A percentile compares a stretch with the other conserved stretches of the same genome.
Evolutionary conservation across 2,888 invertebrate genomes (phyloP).

Genomic region (Parochlus steinenii): DNA sequence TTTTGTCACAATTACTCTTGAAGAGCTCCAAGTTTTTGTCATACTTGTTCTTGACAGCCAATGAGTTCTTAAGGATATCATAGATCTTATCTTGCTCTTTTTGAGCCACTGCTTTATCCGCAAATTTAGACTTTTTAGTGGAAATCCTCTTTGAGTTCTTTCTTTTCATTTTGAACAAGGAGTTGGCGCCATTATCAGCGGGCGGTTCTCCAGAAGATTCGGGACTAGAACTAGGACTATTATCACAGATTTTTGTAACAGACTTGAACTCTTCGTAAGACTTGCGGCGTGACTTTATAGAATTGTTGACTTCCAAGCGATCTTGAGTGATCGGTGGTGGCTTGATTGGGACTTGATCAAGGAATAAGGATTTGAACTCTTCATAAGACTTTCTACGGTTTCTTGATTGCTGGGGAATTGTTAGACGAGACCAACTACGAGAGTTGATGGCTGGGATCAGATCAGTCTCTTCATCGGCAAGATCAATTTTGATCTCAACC

Average conservation of each 20-base stretch:
- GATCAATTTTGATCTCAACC: conserved; percentile 4
- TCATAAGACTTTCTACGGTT: conserved; percentile 31
- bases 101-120: not conserved
- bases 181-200: not conserved
- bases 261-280: conserved; percentile 32
- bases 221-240: not conserved
- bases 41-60: conserved; percentile 1
- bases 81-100: not conserved
- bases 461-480: not conserved
- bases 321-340: not conserved
- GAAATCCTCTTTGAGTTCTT: conserved; percentile 11
- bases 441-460: not conserved
- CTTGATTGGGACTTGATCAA: conserved; percentile 7
- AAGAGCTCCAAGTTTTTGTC: conserved; percentile 10
- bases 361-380: conserved; percentile 30
- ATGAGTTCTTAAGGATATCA: not conserved
- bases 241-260: conserved; percentile 21
- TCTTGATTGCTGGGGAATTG: conserved; percentile 21
- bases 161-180: conserved; percentile 7
- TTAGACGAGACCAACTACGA: conserved; percentile 6
- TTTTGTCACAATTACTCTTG: conserved; percentile 5
- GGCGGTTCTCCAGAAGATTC: not conserved
- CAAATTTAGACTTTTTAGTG: not conserved
- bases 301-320: not conserved
- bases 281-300: conserved; percentile 26